phyloP scores from a whole-genome alignment of 2,888 invertebrate genomes.

The Ferrisia virgata region DNA sequence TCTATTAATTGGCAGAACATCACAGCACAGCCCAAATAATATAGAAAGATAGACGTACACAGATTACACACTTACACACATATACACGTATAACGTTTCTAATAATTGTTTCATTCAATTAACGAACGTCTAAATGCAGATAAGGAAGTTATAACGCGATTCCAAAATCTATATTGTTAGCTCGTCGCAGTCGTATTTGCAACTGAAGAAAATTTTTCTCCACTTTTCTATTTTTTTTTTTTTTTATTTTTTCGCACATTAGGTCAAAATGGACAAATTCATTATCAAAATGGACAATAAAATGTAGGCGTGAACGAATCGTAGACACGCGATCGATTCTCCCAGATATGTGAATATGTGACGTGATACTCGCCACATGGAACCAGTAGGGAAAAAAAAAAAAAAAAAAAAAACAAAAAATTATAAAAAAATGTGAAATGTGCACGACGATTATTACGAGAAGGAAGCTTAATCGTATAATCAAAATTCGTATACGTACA shows the following conservation, averaged over 20 bases:
- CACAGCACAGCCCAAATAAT: background rate
- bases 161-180: background rate
- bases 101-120: background rate
- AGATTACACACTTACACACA: no score
- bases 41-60: no score
- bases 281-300: slow-evolving; percentile 24
- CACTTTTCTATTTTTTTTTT: background rate
- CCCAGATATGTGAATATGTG: background rate
- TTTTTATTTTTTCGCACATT: background rate
- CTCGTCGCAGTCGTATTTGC: background rate
- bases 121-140: background rate
- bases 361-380: background rate
- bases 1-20: background rate
- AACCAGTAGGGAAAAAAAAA: background rate
- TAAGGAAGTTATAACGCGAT: background rate
- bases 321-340: slow-evolving; percentile 8
- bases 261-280: slow-evolving; percentile 27
- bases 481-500: background rate
- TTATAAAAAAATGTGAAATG: background rate
- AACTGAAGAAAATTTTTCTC: background rate
- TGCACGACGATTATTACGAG: background rate
- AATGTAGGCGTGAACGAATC: slow-evolving; percentile 7
- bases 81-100: background rate
- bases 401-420: background rate
- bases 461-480: background rate